Evolutionary conservation across 2,888 invertebrate genomes (phyloP).

Genomic region (Fissipunctia ypsillon): DNA sequence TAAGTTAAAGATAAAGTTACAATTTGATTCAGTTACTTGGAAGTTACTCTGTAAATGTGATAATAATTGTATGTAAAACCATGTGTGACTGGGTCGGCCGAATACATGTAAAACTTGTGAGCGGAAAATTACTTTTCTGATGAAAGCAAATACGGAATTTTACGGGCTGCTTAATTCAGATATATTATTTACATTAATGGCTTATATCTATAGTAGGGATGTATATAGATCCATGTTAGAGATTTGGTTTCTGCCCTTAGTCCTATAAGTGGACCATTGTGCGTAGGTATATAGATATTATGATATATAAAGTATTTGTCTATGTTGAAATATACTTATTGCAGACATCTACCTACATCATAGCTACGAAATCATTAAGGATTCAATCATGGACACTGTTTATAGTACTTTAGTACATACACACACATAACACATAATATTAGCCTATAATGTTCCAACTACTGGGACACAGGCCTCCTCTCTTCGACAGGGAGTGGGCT

Average conservation of each 20-base stretch:
- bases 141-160: constrained; percentile 32
- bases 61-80: constrained; percentile 30
- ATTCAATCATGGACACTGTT: neutral
- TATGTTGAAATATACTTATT: neutral
- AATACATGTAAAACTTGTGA: constrained; percentile 28
- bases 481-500: too few relatives aligned
- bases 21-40: constrained; percentile 44
- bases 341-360: too few relatives aligned
- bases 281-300: too few relatives aligned
- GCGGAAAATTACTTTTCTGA: constrained; percentile 37
- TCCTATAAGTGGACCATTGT: too few relatives aligned
- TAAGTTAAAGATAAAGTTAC: constrained; percentile 37
- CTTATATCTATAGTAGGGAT: neutral
- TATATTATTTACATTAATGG: constrained; percentile 11
- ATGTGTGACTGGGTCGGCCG: constrained; percentile 10
- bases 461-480: too few relatives aligned
- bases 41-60: constrained; percentile 37
- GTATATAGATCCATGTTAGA: neutral
- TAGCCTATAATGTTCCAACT: too few relatives aligned
- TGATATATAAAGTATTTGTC: too few relatives aligned
- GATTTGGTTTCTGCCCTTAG: too few relatives aligned
- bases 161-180: constrained; percentile 2
- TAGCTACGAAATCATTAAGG: neutral
- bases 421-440: too few relatives aligned
- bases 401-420: too few relatives aligned